Conservation (phyloP, 2,113 vertebrate genomes). For the Sardina pilchardus region DNA sequence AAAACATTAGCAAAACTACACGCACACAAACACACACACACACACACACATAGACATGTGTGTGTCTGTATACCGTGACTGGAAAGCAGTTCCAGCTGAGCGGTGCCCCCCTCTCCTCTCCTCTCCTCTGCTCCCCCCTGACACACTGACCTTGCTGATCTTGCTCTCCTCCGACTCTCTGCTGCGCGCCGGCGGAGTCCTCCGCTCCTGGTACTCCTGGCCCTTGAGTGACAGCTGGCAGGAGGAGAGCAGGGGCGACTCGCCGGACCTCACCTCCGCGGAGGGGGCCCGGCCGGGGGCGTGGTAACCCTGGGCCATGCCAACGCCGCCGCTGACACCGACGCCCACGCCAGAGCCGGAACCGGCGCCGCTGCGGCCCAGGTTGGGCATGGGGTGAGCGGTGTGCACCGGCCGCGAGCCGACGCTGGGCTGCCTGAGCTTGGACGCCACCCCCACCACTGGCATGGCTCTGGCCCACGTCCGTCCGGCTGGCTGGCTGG, state of each 20-base stretch:
- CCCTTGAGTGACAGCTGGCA: conserved; percentile 84
- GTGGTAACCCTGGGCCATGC: too few species aligned
- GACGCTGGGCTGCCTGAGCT: conserved; percentile 84
- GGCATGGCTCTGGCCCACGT: conserved; percentile 78
- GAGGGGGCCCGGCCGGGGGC: conserved; percentile 51
- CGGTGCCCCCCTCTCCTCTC: not conserved
- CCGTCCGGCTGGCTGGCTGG: not conserved
- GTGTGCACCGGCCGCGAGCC: conserved; percentile 88
- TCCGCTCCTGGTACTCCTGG: conserved; percentile 77
- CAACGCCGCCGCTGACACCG: too few species aligned
- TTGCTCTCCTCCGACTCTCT: conserved; percentile 86
- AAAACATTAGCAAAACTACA: not conserved
- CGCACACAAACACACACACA: conserved; percentile 16
- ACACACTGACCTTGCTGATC: conserved; percentile 84
- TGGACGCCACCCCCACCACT: conserved; percentile 93
- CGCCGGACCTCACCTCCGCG: conserved; percentile 71
- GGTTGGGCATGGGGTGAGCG: conserved; percentile 84
- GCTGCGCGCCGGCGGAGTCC: conserved; percentile 67
- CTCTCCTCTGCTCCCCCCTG: not conserved
- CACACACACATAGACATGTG: conserved; percentile 14
- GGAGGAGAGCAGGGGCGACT: conserved; percentile 69
- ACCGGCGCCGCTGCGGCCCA: conserved; percentile 64
- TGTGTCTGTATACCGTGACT: not conserved
- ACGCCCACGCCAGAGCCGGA: conserved; percentile 50
- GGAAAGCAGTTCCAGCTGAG: not conserved